These are phyloP conservation scores for Ichneumon xanthorius DNA, from an alignment of 2,888 invertebrate genomes.

Conservation along the genomic window DNA sequence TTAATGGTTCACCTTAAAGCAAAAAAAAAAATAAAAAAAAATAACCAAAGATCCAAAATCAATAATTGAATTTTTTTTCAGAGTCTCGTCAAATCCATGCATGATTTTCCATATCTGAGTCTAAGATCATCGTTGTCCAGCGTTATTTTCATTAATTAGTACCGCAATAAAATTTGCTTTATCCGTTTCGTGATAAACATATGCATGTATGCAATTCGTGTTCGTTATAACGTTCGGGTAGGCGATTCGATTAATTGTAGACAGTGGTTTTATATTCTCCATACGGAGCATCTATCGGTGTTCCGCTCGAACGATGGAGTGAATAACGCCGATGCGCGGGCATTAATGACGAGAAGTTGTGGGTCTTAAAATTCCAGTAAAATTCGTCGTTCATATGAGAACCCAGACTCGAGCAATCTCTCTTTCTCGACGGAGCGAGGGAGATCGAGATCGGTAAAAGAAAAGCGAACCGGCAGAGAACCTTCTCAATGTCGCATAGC, in stretches of 20 bases:
- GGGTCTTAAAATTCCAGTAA: not conserved
- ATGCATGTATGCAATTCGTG: not conserved
- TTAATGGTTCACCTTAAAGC: not conserved
- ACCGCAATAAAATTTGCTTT: not conserved
- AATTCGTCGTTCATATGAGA: constrained; percentile 22
- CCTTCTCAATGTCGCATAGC: constrained; percentile 60
- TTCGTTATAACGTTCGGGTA: not conserved
- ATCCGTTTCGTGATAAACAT: not conserved
- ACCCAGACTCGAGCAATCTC: constrained; percentile 10
- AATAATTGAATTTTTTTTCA: not conserved
- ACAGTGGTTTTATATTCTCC: not conserved
- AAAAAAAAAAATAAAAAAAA: not conserved
- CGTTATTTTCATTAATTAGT: not conserved
- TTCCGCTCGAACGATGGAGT: not conserved
- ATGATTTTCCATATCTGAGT: not conserved
- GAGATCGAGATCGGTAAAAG: constrained; percentile 27
- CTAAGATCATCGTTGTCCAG: not conserved
- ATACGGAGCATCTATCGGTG: not conserved
- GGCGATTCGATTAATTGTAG: not conserved
- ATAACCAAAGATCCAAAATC: not conserved
- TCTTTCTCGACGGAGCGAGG: not conserved
- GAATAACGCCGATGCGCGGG: not conserved
- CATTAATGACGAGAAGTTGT: not conserved
- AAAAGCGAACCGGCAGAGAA: constrained; percentile 58
- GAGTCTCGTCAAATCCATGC: not conserved